Percentiles rank a stretch among this genome's conserved stretches.
Evolutionary conservation across 2,888 invertebrate genomes (phyloP).

Genomic region (Chymomyza caudatula): DNA sequence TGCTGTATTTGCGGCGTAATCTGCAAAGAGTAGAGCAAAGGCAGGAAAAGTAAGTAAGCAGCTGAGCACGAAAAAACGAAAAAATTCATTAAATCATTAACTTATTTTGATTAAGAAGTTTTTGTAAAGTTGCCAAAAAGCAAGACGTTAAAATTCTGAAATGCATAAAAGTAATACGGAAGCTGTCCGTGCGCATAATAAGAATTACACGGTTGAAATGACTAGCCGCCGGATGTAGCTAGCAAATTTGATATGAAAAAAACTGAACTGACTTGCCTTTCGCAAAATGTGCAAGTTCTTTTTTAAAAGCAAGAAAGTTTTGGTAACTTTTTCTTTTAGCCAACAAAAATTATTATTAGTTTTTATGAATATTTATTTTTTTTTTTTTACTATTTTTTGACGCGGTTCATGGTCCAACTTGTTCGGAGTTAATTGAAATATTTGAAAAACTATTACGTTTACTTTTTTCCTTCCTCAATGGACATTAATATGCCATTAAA

Average conservation of each 20-base stretch:
- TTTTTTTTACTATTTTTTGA: not conserved
- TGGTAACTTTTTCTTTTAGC: not conserved
- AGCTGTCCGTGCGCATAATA: not conserved
- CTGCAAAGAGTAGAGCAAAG: constrained; percentile 25
- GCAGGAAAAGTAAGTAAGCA: constrained; percentile 11
- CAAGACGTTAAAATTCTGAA: constrained; percentile 21
- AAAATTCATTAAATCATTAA: constrained; percentile 70
- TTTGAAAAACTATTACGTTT: too few relatives aligned
- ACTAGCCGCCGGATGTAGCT: not conserved
- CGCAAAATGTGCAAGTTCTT: not conserved
- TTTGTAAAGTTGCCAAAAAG: constrained; percentile 56
- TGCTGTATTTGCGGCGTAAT: constrained; percentile 13
- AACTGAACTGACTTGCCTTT: not conserved
- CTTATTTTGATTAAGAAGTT: constrained; percentile 71
- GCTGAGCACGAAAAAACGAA: constrained; percentile 28
- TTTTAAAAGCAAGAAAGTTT: not conserved
- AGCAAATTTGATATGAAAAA: not conserved
- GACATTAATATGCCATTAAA: too few relatives aligned
- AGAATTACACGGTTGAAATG: not conserved
- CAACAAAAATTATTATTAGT: too few relatives aligned
- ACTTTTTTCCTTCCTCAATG: too few relatives aligned
- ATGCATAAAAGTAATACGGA: too few relatives aligned
- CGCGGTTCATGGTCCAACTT: too few relatives aligned
- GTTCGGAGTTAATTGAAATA: too few relatives aligned
- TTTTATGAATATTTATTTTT: not conserved